Percentiles rank a stretch among this genome's conserved stretches.
phyloP scores from a whole-genome alignment of 2,888 invertebrate genomes.

The Parelbella ahira region DNA sequence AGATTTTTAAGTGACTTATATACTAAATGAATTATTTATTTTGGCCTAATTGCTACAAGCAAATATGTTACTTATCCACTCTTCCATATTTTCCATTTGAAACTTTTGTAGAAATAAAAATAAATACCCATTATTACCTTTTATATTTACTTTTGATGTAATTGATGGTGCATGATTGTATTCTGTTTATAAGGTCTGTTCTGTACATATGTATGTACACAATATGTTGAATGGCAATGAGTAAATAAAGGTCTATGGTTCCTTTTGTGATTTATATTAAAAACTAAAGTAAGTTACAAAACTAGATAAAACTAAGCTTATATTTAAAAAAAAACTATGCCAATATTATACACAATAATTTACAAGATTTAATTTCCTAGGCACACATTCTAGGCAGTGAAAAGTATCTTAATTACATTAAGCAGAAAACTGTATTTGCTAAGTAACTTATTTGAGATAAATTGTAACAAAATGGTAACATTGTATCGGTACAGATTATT shows the following conservation, averaged over 20 bases:
- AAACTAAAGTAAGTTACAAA: slow-evolving; percentile 38
- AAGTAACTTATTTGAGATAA: slow-evolving; percentile 20
- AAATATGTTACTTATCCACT: too few species aligned
- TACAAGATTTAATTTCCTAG: slow-evolving; percentile 49
- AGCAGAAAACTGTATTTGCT: slow-evolving; percentile 13
- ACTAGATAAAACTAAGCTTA: slow-evolving; percentile 40
- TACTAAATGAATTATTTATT: slow-evolving; percentile 27
- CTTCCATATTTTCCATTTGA: too few species aligned
- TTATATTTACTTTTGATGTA: too few species aligned
- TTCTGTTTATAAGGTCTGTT: too few species aligned
- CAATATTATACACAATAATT: slow-evolving; percentile 68
- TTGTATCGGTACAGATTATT: slow-evolving; percentile 31
- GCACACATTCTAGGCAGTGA: slow-evolving; percentile 59
- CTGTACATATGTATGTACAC: too few species aligned
- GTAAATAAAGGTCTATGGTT: slow-evolving; percentile 6
- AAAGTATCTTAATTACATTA: slow-evolving; percentile 29
- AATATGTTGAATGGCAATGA: background rate
- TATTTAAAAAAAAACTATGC: slow-evolving; percentile 41
- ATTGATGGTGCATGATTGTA: too few species aligned
- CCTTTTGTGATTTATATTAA: slow-evolving; percentile 25
- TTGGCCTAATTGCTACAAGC: background rate
- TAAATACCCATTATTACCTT: too few species aligned
- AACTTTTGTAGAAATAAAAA: too few species aligned
- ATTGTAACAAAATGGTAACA: slow-evolving; percentile 47
- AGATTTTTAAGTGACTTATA: slow-evolving; percentile 69